Percentiles rank a stretch among this genome's conserved stretches.
These are phyloP conservation scores for Psittacara wagleri DNA, from an alignment of 2,113 vertebrate species.

Conservation along the genomic window DNA sequence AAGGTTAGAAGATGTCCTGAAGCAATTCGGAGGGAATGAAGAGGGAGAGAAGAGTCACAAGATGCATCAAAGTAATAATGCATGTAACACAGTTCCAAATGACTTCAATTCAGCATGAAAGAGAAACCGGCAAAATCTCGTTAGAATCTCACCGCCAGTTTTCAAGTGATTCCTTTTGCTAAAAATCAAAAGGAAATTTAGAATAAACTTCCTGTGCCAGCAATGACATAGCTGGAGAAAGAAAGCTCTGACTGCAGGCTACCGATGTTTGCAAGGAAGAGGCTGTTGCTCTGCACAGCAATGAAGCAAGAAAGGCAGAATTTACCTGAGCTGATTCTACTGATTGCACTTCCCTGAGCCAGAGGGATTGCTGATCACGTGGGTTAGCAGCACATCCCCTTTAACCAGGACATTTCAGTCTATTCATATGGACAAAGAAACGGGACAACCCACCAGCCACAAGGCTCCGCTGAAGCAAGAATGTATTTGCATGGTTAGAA, in stretches of 20 bases:
- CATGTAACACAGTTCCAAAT: slow-evolving; percentile 39
- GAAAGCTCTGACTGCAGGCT: background rate
- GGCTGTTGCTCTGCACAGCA: background rate
- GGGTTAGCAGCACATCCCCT: background rate
- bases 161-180: slow-evolving; percentile 2
- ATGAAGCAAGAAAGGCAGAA: background rate
- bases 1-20: slow-evolving; percentile 65
- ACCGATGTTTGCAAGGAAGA: slow-evolving; percentile 1
- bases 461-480: slow-evolving; percentile 5
- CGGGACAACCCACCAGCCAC: background rate
- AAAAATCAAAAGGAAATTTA: slow-evolving; percentile 33
- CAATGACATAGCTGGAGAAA: slow-evolving; percentile 4
- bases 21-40: slow-evolving; percentile 66
- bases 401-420: background rate
- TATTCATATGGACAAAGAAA: background rate
- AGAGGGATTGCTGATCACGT: background rate
- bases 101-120: slow-evolving; percentile 49
- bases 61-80: slow-evolving; percentile 44
- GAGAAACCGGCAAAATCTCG: slow-evolving; percentile 37
- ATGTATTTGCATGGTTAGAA: background rate
- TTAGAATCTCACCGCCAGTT: slow-evolving; percentile 5
- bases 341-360: background rate
- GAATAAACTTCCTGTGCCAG: background rate
- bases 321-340: slow-evolving; percentile 18
- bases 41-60: slow-evolving; percentile 65